Percentiles rank a stretch among this genome's conserved stretches.
Evolutionary conservation across 1,140 invertebrate species (phyloP).

Genomic region (Pseudomyrmex pallidus): DNA sequence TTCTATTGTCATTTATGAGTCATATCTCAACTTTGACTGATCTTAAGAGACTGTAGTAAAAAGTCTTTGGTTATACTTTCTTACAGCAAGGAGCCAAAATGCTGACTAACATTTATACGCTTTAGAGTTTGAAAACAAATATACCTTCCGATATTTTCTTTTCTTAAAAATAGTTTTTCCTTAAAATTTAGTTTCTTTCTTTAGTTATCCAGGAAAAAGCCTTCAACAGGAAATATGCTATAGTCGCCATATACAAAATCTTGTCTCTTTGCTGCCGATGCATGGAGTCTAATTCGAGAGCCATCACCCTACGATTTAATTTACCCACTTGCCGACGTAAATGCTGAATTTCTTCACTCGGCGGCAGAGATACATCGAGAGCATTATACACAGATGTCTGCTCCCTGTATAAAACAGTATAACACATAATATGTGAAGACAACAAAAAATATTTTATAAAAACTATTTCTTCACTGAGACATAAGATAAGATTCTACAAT

Average conservation of each 20-base stretch:
- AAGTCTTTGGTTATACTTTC: slow-evolving; percentile 68
- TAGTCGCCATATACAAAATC: slow-evolving; percentile 91
- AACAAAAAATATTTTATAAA: background rate
- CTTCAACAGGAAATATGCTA: slow-evolving; percentile 94
- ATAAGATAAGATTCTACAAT: slow-evolving; percentile 43
- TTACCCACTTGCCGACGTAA: slow-evolving; percentile 93
- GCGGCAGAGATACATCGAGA: slow-evolving; percentile 88
- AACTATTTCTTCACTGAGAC: background rate
- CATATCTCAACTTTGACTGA: background rate
- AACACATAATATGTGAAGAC: background rate
- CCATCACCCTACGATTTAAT: slow-evolving; percentile 93
- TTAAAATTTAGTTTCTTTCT: slow-evolving; percentile 79
- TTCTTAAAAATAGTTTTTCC: too few relatives aligned
- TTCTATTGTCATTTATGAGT: slow-evolving; percentile 39
- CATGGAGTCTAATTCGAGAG: slow-evolving; percentile 92
- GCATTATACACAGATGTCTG: slow-evolving; percentile 87
- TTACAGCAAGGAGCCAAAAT: slow-evolving; percentile 21
- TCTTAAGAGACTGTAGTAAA: slow-evolving; percentile 26
- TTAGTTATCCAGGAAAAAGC: slow-evolving; percentile 93
- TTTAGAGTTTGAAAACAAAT: slow-evolving; percentile 8
- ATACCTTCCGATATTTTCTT: background rate
- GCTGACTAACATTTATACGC: background rate
- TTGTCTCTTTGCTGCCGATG: slow-evolving; percentile 93
- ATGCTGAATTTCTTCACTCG: slow-evolving; percentile 92
- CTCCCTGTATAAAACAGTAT: slow-evolving; percentile 85